These are phyloP conservation scores for Polietes domitor DNA, from an alignment of 2,888 invertebrate genomes.

Conservation along the genomic window DNA sequence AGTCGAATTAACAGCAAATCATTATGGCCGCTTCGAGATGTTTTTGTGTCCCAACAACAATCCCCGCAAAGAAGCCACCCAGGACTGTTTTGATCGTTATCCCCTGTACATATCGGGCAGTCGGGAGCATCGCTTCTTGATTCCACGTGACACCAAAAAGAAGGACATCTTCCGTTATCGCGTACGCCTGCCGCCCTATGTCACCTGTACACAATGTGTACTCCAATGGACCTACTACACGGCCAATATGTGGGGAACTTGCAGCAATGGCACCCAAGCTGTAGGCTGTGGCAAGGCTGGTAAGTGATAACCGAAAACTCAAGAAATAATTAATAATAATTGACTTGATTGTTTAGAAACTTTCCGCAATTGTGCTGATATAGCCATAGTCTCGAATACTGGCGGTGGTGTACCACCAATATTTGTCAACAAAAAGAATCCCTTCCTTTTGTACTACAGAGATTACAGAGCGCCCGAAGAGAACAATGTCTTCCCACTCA, in stretches of 20 bases:
- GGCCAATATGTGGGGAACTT: slow-evolving; percentile 93
- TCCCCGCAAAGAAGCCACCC: slow-evolving; percentile 88
- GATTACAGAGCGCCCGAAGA: slow-evolving; percentile 85
- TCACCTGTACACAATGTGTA: slow-evolving; percentile 94
- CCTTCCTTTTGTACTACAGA: slow-evolving; percentile 89
- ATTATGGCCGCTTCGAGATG: slow-evolving; percentile 92
- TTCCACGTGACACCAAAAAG: slow-evolving; percentile 88
- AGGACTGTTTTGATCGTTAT: slow-evolving; percentile 91
- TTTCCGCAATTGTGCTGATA: slow-evolving; percentile 94
- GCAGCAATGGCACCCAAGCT: slow-evolving; percentile 91
- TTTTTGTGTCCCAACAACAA: slow-evolving; percentile 93
- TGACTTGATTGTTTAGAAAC: slow-evolving; percentile 84
- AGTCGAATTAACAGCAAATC: slow-evolving; percentile 94
- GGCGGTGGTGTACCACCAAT: slow-evolving; percentile 88
- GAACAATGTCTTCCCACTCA: slow-evolving; percentile 87
- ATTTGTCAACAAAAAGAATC: slow-evolving; percentile 86
- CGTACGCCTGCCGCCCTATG: slow-evolving; percentile 89
- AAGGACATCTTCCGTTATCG: slow-evolving; percentile 86
- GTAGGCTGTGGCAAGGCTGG: slow-evolving; percentile 92
- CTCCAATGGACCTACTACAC: slow-evolving; percentile 97
- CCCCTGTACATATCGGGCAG: slow-evolving; percentile 89
- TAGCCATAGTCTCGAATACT: slow-evolving; percentile 90
- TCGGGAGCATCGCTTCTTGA: slow-evolving; percentile 86
- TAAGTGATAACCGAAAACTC: slow-evolving; percentile 63
- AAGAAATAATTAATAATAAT: background rate